Percentiles rank a stretch among this genome's conserved stretches.
These are phyloP conservation scores for Lamellibrachia columna DNA, from an alignment of 2,888 invertebrate genomes.

Conservation along the genomic window DNA sequence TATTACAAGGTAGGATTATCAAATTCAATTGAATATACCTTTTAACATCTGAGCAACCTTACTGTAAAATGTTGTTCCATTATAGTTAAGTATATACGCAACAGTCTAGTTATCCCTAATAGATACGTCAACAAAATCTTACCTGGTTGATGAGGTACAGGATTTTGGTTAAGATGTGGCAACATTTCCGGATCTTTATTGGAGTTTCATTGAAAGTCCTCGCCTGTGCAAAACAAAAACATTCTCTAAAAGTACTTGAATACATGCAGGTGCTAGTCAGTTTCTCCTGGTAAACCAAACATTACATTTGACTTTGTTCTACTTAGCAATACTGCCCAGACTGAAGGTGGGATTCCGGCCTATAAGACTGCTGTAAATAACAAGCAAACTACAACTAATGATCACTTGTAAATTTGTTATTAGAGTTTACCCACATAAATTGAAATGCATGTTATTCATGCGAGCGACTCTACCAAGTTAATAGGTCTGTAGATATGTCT, in stretches of 20 bases:
- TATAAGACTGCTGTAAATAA: too few species aligned
- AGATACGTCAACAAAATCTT: not conserved
- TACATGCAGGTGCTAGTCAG: too few species aligned
- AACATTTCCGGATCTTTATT: constrained; percentile 96
- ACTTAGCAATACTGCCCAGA: too few species aligned
- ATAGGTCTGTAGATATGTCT: too few species aligned
- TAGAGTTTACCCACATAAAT: too few species aligned
- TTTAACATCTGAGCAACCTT: not conserved
- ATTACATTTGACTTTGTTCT: not conserved
- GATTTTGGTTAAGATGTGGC: constrained; percentile 93
- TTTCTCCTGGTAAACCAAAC: not conserved
- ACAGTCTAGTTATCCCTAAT: not conserved
- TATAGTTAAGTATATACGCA: not conserved
- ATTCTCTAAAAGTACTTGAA: not conserved
- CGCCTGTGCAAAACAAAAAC: constrained; percentile 69
- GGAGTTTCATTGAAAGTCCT: constrained; percentile 97
- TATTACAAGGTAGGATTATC: not conserved
- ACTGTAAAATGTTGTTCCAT: not conserved
- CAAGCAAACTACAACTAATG: too few species aligned
- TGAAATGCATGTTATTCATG: too few species aligned
- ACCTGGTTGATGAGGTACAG: constrained; percentile 92
- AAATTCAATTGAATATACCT: not conserved
- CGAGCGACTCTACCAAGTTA: too few species aligned
- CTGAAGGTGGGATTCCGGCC: too few species aligned
- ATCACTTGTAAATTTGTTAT: too few species aligned